Percentiles rank a stretch among this genome's conserved stretches.
phyloP scores from a whole-genome alignment of 2,113 vertebrate species.

The Cebidichthys violaceus region DNA sequence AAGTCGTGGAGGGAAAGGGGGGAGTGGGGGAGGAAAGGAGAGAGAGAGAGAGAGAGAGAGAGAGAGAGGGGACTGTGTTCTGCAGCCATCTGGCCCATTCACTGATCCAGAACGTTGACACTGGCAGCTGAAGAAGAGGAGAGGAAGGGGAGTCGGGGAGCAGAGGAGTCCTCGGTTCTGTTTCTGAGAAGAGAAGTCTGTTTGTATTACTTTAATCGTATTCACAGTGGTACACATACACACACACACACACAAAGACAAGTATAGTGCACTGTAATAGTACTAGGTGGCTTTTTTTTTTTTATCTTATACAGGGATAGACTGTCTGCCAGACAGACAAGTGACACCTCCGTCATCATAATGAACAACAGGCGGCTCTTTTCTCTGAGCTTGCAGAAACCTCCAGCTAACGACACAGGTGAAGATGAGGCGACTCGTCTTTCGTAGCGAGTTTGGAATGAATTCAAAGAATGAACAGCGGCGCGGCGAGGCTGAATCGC shows the following conservation, averaged over 20 bases:
- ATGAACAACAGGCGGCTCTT: conserved; percentile 21
- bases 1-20: conserved; percentile 32
- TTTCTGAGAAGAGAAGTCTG: conserved; percentile 62
- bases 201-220: conserved; percentile 64
- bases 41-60: conserved; percentile 10
- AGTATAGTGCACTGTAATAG: conserved; percentile 27
- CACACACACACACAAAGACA: conserved; percentile 29
- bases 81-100: conserved; percentile 81
- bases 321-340: conserved; percentile 28
- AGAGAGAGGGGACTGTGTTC: conserved; percentile 67
- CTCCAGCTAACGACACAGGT: conserved; percentile 15
- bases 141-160: conserved; percentile 48
- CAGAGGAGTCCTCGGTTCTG: conserved; percentile 53
- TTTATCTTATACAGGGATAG: conserved; percentile 11
- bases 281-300: conserved; percentile 30
- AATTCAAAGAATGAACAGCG: conserved; percentile 4
- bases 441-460: conserved; percentile 20
- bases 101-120: conserved; percentile 82
- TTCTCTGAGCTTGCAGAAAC: conserved; percentile 16
- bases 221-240: conserved; percentile 34
- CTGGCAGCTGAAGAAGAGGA: conserved; percentile 74
- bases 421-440: conserved; percentile 7
- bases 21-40: neutral
- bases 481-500: neutral
- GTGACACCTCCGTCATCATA: conserved; percentile 10